Evolutionary conservation across 2,113 vertebrate genomes (phyloP), one percentile per base, ranked within the genome.

Genomic region (Nycticebus coucang): DNA sequence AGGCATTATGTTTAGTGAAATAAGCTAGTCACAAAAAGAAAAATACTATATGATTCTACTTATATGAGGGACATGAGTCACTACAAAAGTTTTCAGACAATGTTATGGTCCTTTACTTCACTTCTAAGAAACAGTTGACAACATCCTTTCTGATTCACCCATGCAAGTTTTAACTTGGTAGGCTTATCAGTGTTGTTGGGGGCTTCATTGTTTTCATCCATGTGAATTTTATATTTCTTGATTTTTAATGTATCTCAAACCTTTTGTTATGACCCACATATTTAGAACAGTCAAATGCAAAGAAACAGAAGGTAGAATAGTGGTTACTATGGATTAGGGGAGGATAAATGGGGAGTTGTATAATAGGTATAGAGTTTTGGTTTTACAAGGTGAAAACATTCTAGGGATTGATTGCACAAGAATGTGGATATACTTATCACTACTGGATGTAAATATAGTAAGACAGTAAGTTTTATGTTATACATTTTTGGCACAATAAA

Each of bases 401-500:
- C 33, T 68, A 55, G 14, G 60, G 41, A 78, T 14, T 69, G 30
- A 30, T 59, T 85, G 53, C 50, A 77, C 19, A 71, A 79, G n/a
- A 81, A 91, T 55, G 14, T 24, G 77, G 75, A 57, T 18, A 75
- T 15, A 88, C 5, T 33, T 83, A 91, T 74, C 9, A 83, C 14
- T 30, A 80, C 6, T 50, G 19, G 80, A 55, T 30, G 69, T 69
- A 89, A 60, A 89, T 59, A 89, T 53, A n/a, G 18, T 92, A 81
- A 84, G 45, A 55, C 66, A 18, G 12, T 74, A 84, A 68, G 60
- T 59, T 55, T 89, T 74, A 86, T 57, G 3, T 95, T 74, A 94
- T 11, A 5, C 72, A 74, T 59, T 53, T 97, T 93, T 93, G 59
- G 9, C 45, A 89, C 35, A 89, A 77, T 89, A 71, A 89, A 64